Evolutionary conservation across 2,888 invertebrate genomes (phyloP).

Genomic region (Phyto melanocephala): DNA sequence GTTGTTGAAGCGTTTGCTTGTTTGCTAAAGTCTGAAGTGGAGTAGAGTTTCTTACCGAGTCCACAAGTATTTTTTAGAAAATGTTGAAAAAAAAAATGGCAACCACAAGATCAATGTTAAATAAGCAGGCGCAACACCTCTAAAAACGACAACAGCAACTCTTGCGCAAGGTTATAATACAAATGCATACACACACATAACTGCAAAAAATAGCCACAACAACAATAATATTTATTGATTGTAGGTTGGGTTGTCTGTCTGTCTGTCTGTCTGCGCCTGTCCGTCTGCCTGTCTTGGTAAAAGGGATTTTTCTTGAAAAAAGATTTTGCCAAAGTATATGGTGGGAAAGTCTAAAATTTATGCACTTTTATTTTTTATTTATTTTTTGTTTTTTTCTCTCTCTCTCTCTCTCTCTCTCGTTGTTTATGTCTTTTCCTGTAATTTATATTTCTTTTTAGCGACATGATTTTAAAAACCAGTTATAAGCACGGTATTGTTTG

Average conservation of each 20-base stretch:
- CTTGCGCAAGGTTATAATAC: constrained; percentile 56
- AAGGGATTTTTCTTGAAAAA: not conserved
- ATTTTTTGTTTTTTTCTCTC: not conserved
- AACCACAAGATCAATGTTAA: constrained; percentile 40
- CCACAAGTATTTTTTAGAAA: not conserved
- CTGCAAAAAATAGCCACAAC: not conserved
- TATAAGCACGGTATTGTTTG: constrained; percentile 3
- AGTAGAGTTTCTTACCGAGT: constrained; percentile 28
- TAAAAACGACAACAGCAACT: constrained; percentile 2
- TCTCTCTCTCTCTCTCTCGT: not conserved
- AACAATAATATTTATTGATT: constrained; percentile 17
- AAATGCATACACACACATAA: not conserved
- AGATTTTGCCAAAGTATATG: constrained; percentile 49
- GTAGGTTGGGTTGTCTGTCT: constrained; percentile 12
- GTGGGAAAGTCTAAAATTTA: constrained; percentile 61
- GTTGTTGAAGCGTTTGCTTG: constrained; percentile 14
- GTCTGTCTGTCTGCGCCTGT: too few species aligned
- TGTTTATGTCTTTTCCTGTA: not conserved
- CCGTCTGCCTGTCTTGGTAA: not conserved
- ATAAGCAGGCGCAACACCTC: constrained; percentile 50
- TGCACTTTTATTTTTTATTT: too few species aligned
- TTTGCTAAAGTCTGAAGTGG: too few species aligned
- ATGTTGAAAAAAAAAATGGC: too few species aligned
- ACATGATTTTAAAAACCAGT: constrained; percentile 24
- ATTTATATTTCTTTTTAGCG: not conserved